phyloP scores from a whole-genome alignment of 2,888 invertebrate species.

The Orthosia gracilis region DNA sequence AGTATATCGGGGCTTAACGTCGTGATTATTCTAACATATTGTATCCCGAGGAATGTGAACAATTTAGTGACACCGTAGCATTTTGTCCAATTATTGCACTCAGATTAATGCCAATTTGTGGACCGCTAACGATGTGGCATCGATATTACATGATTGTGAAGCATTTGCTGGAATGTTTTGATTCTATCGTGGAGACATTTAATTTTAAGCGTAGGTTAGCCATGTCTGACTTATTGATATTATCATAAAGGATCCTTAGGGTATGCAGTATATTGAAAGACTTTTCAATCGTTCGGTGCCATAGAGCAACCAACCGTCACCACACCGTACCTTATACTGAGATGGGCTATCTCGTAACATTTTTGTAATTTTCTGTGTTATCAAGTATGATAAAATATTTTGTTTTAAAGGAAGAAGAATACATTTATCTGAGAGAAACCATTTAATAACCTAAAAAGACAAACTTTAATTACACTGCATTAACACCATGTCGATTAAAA shows the following conservation, averaged over 20 bases:
- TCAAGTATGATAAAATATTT: neutral
- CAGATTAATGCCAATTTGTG: slow-evolving; percentile 56
- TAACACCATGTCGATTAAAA: neutral
- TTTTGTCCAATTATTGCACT: slow-evolving; percentile 56
- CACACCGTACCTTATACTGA: no score
- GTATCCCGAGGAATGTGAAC: slow-evolving; percentile 60
- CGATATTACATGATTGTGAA: slow-evolving; percentile 28
- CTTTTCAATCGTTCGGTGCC: neutral
- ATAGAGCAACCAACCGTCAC: no score
- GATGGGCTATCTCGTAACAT: no score
- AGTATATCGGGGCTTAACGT: slow-evolving; percentile 48
- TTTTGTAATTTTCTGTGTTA: no score
- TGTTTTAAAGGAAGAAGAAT: neutral
- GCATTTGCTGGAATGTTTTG: slow-evolving; percentile 24
- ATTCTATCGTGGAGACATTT: slow-evolving; percentile 22
- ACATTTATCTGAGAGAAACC: neutral
- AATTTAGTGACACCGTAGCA: slow-evolving; percentile 54
- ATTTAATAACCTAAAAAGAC: neutral
- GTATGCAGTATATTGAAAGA: neutral
- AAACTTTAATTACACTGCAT: neutral
- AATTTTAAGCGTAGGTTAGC: neutral
- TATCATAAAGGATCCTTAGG: neutral
- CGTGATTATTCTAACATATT: slow-evolving; percentile 62
- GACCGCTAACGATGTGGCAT: slow-evolving; percentile 52
- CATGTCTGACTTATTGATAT: neutral